A percentile compares a stretch with the other conserved stretches of the same genome.
Conservation (phyloP, 2,888 invertebrate genomes). For the Rhingia campestris region DNA sequence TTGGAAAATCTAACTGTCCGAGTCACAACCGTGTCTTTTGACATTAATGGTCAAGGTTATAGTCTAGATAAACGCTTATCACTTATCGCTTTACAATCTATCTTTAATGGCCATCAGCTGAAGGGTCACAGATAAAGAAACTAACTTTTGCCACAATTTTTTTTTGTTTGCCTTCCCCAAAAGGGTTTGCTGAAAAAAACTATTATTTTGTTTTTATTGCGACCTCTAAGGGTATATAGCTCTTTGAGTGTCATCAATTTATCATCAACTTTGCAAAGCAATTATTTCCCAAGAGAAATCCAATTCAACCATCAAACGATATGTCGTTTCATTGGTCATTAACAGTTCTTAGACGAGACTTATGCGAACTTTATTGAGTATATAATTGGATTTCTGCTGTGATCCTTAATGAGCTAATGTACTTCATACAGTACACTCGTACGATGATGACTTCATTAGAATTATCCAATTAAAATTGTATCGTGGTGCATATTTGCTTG, state of each 20-base stretch:
- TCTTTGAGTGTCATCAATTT: background rate
- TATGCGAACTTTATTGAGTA: slow-evolving; percentile 9
- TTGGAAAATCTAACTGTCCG: too few relatives aligned
- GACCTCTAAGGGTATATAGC: too few relatives aligned
- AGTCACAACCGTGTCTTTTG: too few relatives aligned
- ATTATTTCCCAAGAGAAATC: slow-evolving; percentile 31
- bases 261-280: slow-evolving; percentile 9
- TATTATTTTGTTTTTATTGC: slow-evolving; percentile 5
- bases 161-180: background rate
- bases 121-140: background rate
- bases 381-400: background rate
- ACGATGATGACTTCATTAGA: background rate
- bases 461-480: slow-evolving; percentile 1
- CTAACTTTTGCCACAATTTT: background rate
- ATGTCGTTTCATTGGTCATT: slow-evolving; percentile 26
- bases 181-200: background rate
- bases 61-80: too few relatives aligned
- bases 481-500: background rate
- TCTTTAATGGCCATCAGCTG: too few relatives aligned
- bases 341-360: slow-evolving; percentile 19
- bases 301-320: slow-evolving; percentile 19
- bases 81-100: too few relatives aligned
- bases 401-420: background rate
- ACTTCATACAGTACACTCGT: background rate
- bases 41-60: too few relatives aligned